Evolutionary conservation across 2,113 vertebrate genomes (phyloP), one percentile per base, ranked within the genome.

Genomic region (Rallus limicola): DNA sequence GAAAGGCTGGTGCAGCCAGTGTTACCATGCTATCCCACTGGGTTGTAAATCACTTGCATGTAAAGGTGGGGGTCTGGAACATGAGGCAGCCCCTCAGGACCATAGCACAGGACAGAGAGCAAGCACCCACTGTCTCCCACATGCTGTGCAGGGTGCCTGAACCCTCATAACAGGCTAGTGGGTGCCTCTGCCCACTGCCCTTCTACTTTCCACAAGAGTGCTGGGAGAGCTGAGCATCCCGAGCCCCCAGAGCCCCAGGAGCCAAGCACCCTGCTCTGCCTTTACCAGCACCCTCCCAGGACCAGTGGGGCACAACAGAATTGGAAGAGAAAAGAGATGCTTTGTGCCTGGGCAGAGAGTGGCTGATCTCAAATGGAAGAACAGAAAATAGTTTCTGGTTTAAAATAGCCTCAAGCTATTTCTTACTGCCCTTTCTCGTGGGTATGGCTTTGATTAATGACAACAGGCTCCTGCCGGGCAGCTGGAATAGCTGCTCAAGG

Each of bases 401-500:
- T 82, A 75, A 95, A 97, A 91, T 77, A 91, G 4, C 56, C 56
- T 65, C 24, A 3, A 50, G 59, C 13, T 26, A 29, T 81, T 88
- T 86, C 69, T 70, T 67, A 29, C 52, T 75, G 69, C 53, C 16
- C 29, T 78, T 74, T 83, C 48, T 88, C 7, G 0, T 67, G 53
- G 33, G 7, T 70, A 29, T 20, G 25, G 36, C 68, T 86, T 82
- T 67, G 56, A 46, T 75, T 91, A 78, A 91, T 34, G 52, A 16
- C 60, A 81, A 21, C 9, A 34, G 56, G 28, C 31, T 90, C 38
- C 36, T 38, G 25, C 42, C 59, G 42, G 5, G 53, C 40, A 86
- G n/a, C 59, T 74, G 50, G 55, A 50, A 67, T 23, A 63, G 24
- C 59, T 76, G 55, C 82, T 88, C 17, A 40, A 36, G 70, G 63